Evolutionary conservation across 1,140 invertebrate genomes (phyloP).

Genomic region (Lepidostoma basale): DNA sequence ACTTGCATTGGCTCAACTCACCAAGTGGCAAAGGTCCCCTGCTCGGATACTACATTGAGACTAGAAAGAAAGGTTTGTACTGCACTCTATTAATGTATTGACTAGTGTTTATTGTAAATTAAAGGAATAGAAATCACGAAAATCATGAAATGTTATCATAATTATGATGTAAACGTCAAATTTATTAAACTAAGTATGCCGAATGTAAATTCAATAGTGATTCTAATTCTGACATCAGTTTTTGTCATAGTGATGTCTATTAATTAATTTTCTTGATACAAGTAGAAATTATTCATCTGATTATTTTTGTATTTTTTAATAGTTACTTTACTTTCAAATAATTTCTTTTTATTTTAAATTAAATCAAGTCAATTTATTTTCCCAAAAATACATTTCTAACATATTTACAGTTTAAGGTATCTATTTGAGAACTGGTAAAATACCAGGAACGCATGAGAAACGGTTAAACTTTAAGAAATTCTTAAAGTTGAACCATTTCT

Average conservation of each 20-base stretch:
- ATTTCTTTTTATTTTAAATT: too few relatives aligned
- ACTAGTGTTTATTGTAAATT: neutral
- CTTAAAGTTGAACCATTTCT: too few relatives aligned
- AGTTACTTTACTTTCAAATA: too few relatives aligned
- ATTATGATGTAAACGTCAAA: neutral
- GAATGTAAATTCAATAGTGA: neutral
- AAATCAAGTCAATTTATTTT: too few relatives aligned
- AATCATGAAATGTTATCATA: neutral
- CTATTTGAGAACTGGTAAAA: too few relatives aligned
- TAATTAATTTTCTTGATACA: neutral
- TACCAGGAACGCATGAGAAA: too few relatives aligned
- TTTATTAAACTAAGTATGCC: neutral
- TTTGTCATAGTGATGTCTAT: neutral
- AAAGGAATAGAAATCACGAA: neutral
- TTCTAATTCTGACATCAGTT: neutral
- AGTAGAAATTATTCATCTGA: too few relatives aligned
- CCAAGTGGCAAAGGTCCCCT: conserved; percentile 84
- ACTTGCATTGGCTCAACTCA: conserved; percentile 87
- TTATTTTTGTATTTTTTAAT: too few relatives aligned
- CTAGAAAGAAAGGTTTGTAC: conserved; percentile 81
- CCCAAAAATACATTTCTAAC: too few relatives aligned
- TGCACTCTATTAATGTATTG: too few relatives aligned
- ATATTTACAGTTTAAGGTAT: too few relatives aligned
- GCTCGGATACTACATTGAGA: conserved; percentile 92
- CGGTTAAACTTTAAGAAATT: too few relatives aligned